Conservation (phyloP, 2,888 invertebrate genomes). For the Agrenia bidenticulata region DNA sequence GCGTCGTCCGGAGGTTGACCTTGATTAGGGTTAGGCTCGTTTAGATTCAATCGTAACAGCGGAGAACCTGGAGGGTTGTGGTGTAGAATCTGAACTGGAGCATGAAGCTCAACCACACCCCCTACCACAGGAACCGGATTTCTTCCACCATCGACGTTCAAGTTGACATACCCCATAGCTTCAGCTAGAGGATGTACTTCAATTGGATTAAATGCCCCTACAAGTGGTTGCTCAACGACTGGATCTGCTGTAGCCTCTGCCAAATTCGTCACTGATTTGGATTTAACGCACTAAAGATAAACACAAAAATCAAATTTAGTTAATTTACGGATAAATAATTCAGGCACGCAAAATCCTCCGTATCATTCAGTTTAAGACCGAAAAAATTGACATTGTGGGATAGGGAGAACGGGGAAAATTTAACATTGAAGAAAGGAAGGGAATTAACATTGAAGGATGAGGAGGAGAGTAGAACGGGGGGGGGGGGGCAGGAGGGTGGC, state of each 20-base stretch:
- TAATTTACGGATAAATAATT: constrained; percentile 4
- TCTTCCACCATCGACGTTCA: constrained; percentile 32
- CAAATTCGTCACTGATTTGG: constrained; percentile 94
- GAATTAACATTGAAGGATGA: no score
- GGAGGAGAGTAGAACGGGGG: no score
- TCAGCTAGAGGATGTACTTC: constrained; percentile 48
- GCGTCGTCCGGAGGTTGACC: constrained; percentile 24
- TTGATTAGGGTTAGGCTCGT: constrained; percentile 46
- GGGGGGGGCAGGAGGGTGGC: no score
- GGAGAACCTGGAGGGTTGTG: constrained; percentile 46
- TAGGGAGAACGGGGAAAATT: no score
- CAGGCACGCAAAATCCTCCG: background rate
- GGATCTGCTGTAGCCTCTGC: constrained; percentile 94
- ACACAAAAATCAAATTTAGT: constrained; percentile 8
- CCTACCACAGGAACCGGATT: constrained; percentile 14
- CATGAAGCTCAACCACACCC: constrained; percentile 16
- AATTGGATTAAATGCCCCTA: constrained; percentile 33
- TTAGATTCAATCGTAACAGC: constrained; percentile 41
- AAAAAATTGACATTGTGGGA: no score
- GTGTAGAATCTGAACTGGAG: constrained; percentile 20
- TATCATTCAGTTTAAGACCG: no score
- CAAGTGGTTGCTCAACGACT: constrained; percentile 63
- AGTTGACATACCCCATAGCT: constrained; percentile 38
- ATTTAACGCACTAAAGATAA: constrained; percentile 82
- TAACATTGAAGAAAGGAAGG: no score